A percentile compares a stretch with the other conserved stretches of the same genome.
These are phyloP conservation scores for Eupithecia dodoneata DNA, from an alignment of 2,888 invertebrate genomes.

Conservation along the genomic window DNA sequence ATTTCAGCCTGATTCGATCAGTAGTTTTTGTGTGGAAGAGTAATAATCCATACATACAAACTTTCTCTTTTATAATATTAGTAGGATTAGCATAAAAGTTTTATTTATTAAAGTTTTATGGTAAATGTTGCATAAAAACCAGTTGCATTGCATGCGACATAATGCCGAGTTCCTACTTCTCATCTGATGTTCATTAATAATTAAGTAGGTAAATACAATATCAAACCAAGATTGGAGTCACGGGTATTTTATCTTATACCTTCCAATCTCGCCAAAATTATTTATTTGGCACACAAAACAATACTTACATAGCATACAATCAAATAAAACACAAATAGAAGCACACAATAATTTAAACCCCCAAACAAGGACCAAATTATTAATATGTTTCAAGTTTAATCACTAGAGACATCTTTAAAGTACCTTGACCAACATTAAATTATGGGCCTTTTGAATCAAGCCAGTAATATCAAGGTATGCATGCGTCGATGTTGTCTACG, in stretches of 20 bases:
- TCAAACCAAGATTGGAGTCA: neutral
- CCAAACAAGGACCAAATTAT: too few relatives aligned
- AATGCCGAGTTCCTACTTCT: neutral
- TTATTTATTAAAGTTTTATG: neutral
- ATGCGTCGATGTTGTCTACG: neutral
- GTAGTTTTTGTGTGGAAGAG: too few relatives aligned
- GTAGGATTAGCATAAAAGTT: too few relatives aligned
- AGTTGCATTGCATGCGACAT: neutral
- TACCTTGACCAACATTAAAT: constrained; percentile 28
- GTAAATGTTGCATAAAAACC: neutral
- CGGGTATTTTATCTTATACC: neutral
- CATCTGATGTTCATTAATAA: neutral
- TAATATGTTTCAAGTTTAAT: neutral
- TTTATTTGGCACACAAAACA: too few relatives aligned
- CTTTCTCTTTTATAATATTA: too few relatives aligned
- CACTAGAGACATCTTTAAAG: neutral
- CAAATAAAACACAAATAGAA: too few relatives aligned
- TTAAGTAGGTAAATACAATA: neutral
- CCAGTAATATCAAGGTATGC: constrained; percentile 5
- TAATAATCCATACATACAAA: too few relatives aligned
- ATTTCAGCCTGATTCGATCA: too few relatives aligned
- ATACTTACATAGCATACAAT: too few relatives aligned
- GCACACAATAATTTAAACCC: too few relatives aligned
- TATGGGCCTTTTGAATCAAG: constrained; percentile 6
- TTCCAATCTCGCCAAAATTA: neutral